A percentile compares a stretch with the other conserved stretches of the same genome.
Evolutionary conservation across 2,113 vertebrate species (phyloP).

Genomic region (Antechinus flavipes): DNA sequence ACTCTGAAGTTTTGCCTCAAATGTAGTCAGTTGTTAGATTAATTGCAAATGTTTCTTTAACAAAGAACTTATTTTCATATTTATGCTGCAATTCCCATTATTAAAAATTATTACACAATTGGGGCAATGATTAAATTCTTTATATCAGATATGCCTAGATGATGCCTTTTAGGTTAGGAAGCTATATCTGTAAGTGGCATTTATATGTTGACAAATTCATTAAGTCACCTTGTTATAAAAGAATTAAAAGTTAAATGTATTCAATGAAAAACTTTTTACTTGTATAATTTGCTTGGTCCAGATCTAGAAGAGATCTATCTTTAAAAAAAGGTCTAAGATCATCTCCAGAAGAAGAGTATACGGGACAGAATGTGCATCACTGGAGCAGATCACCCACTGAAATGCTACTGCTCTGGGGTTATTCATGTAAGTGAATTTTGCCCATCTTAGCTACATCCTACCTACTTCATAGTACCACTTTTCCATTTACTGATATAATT

Average conservation of each 20-base stretch:
- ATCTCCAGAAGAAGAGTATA: background rate
- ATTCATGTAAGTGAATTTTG: background rate
- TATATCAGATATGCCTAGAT: background rate
- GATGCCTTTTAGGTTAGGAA: background rate
- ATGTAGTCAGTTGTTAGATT: too few relatives aligned
- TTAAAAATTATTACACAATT: constrained; percentile 49
- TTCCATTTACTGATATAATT: constrained; percentile 40
- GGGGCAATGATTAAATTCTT: background rate
- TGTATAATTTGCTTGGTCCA: background rate
- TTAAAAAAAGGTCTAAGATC: constrained; percentile 1
- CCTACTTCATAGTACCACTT: background rate
- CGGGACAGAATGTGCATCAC: background rate
- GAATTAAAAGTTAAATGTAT: constrained; percentile 1
- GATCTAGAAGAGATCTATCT: constrained; percentile 6
- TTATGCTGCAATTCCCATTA: constrained; percentile 12
- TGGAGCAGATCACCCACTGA: background rate
- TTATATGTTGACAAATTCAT: background rate
- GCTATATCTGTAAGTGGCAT: background rate
- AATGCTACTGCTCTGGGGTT: background rate
- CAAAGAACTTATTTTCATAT: constrained; percentile 24
- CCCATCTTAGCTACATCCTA: background rate
- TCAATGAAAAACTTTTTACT: constrained; percentile 43
- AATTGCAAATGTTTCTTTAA: too few relatives aligned
- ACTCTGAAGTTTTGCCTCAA: too few relatives aligned
- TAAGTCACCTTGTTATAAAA: background rate